Evolutionary conservation across 1,140 invertebrate species (phyloP).

Genomic region (Drosophila pachea): DNA sequence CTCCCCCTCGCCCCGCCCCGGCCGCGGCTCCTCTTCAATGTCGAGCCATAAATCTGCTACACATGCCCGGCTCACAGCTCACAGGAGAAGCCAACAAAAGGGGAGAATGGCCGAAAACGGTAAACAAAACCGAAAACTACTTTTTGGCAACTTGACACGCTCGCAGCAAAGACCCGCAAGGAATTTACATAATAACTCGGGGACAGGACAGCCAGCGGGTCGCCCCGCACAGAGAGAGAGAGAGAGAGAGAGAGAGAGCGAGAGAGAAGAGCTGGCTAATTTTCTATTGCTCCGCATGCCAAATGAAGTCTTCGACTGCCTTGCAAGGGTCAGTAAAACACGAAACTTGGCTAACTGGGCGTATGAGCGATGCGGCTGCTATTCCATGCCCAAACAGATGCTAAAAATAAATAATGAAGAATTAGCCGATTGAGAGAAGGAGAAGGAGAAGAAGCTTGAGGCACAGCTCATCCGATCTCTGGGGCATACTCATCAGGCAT

Average conservation of each 20-base stretch:
- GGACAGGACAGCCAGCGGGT: too few relatives aligned
- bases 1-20: background rate
- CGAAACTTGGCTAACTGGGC: conserved; percentile 10
- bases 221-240: background rate
- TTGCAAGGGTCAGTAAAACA: conserved; percentile 6
- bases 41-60: conserved; percentile 63
- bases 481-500: too few relatives aligned
- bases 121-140: conserved; percentile 51
- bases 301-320: conserved; percentile 42
- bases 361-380: too few relatives aligned
- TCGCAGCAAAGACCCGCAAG: conserved; percentile 10
- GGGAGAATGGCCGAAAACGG: conserved; percentile 28
- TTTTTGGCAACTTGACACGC: conserved; percentile 43
- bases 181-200: conserved; percentile 47
- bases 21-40: conserved; percentile 51
- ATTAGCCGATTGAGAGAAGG: too few relatives aligned
- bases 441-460: too few relatives aligned
- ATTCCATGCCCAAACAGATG: too few relatives aligned
- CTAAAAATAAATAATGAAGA: background rate
- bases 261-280: conserved; percentile 45
- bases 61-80: conserved; percentile 40
- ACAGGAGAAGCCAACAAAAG: conserved; percentile 32
- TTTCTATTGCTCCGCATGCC: conserved; percentile 44
- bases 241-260: conserved; percentile 1
- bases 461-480: too few relatives aligned